These are phyloP conservation scores for Oscheius onirici DNA, from an alignment of 2,888 invertebrate genomes.

Conservation along the genomic window DNA sequence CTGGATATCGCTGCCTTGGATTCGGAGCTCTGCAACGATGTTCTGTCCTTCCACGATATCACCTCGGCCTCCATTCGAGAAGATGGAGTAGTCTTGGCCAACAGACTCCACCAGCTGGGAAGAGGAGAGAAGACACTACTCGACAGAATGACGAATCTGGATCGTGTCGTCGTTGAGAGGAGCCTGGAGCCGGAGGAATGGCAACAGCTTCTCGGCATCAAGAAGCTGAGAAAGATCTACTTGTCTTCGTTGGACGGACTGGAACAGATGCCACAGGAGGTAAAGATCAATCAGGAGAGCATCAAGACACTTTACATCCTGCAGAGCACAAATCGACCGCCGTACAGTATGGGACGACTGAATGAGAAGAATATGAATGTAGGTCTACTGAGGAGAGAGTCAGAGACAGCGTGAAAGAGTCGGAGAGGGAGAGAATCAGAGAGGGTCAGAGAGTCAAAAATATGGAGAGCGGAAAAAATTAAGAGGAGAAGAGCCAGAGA, in stretches of 20 bases:
- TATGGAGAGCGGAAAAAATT: too few relatives aligned
- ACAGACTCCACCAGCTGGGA: not conserved
- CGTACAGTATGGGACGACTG: not conserved
- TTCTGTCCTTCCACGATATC: not conserved
- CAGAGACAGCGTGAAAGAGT: too few relatives aligned
- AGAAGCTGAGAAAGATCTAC: not conserved
- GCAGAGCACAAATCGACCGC: not conserved
- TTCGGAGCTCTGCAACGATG: not conserved
- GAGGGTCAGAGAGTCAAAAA: not conserved
- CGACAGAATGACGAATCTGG: not conserved
- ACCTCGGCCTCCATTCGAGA: not conserved
- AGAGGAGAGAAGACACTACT: not conserved
- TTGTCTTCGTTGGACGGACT: too few relatives aligned
- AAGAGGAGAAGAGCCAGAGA: too few relatives aligned
- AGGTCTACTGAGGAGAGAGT: too few relatives aligned
- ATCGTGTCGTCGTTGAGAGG: not conserved
- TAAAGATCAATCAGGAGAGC: too few relatives aligned
- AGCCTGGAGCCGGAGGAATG: not conserved
- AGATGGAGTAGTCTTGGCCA: not conserved
- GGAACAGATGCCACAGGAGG: too few relatives aligned
- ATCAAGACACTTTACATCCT: not conserved
- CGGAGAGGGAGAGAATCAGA: too few relatives aligned
- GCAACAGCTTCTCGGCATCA: not conserved
- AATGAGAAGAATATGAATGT: not conserved
- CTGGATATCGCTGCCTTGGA: slow-evolving; percentile 4